Evolutionary conservation across 2,797 vertebrate genomes (phyloP).

Genomic region (Sciurus carolinensis): DNA sequence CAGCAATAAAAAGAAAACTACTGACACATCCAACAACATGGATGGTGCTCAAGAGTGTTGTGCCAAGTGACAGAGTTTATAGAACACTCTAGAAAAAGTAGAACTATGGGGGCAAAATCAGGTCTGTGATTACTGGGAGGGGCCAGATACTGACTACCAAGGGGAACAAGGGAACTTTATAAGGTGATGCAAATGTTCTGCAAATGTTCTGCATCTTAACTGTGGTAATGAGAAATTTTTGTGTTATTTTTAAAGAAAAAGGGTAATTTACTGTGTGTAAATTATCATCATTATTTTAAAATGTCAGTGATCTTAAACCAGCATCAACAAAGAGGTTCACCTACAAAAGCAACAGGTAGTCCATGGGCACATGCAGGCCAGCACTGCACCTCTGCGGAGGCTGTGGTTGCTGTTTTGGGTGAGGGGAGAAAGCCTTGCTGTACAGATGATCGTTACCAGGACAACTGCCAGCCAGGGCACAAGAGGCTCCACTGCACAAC

Average conservation of each 20-base stretch:
- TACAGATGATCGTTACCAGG: background rate
- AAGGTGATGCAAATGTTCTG: background rate
- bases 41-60: background rate
- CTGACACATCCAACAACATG: background rate
- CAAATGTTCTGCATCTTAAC: background rate
- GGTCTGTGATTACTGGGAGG: background rate
- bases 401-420: background rate
- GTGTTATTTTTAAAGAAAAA: background rate
- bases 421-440: background rate
- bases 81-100: background rate
- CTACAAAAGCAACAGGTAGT: background rate
- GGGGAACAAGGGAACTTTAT: background rate
- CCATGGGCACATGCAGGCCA: fast-evolving
- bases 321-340: background rate
- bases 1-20: background rate
- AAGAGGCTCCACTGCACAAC: background rate
- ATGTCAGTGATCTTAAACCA: background rate
- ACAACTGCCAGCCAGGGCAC: background rate
- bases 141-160: background rate
- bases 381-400: fast-evolving
- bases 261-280: background rate
- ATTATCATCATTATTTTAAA: background rate
- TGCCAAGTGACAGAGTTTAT: background rate
- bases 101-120: background rate
- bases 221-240: no score